phyloP scores from a whole-genome alignment of 1,140 invertebrate species.

The Tetragnatha versicolor region DNA sequence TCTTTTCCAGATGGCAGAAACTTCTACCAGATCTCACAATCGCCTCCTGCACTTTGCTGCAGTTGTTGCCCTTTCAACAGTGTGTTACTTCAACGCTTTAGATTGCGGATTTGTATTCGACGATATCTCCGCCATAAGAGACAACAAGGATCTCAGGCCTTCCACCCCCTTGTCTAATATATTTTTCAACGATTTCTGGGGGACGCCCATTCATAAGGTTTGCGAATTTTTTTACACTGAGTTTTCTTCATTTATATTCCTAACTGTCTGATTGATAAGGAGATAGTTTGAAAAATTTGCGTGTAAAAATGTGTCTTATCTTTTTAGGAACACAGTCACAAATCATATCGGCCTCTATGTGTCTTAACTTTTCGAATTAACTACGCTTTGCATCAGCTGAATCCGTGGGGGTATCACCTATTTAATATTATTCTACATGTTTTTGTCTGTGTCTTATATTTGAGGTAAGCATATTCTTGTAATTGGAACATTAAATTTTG shows the following conservation, averaged over 20 bases:
- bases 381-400: slow-evolving; percentile 83
- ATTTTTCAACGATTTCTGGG: slow-evolving; percentile 90
- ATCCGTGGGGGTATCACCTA: slow-evolving; percentile 90
- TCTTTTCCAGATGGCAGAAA: slow-evolving; percentile 38
- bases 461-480: slow-evolving; percentile 37
- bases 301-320: neutral
- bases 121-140: slow-evolving; percentile 66
- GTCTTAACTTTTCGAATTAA: slow-evolving; percentile 92
- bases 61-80: slow-evolving; percentile 10
- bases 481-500: neutral
- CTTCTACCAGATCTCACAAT: neutral
- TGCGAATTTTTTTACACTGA: slow-evolving; percentile 65
- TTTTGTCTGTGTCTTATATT: slow-evolving; percentile 76
- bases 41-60: slow-evolving; percentile 9
- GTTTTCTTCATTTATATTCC: neutral
- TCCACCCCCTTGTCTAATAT: slow-evolving; percentile 62
- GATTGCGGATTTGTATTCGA: slow-evolving; percentile 67
- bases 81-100: slow-evolving; percentile 63
- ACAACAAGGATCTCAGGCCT: slow-evolving; percentile 66
- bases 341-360: slow-evolving; percentile 90
- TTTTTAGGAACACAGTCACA: slow-evolving; percentile 89
- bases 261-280: no score
- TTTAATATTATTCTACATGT: slow-evolving; percentile 88
- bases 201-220: slow-evolving; percentile 81
- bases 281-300: no score